Evolutionary conservation across 1,140 invertebrate genomes (phyloP).

Genomic region (Aleiodes sp.): DNA sequence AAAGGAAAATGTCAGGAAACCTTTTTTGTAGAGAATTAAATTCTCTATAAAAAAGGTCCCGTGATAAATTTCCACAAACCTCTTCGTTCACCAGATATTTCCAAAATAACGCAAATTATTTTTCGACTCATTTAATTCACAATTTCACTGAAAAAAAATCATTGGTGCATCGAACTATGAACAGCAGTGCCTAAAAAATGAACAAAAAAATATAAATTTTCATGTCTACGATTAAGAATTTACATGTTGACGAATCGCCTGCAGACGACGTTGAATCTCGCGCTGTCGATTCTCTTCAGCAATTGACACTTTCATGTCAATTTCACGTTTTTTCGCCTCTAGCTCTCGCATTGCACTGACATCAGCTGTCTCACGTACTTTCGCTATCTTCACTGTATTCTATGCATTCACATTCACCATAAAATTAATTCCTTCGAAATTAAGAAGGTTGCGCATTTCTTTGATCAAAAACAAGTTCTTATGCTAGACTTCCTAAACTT

Average conservation of each 20-base stretch:
- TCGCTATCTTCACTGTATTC: constrained; percentile 75
- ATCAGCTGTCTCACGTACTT: constrained; percentile 73
- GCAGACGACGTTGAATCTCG: constrained; percentile 82
- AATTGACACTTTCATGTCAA: constrained; percentile 66
- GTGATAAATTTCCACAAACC: too few species aligned
- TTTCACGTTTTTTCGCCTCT: constrained; percentile 70
- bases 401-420: constrained; percentile 52
- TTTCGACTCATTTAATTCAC: too few species aligned
- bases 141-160: too few species aligned
- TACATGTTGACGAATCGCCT: constrained; percentile 79
- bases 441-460: too few species aligned
- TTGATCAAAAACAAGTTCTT: too few species aligned
- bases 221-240: constrained; percentile 31
- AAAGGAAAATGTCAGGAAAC: too few species aligned
- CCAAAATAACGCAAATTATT: too few species aligned
- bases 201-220: constrained; percentile 19
- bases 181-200: neutral
- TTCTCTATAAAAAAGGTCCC: too few species aligned
- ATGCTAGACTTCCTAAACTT: too few species aligned
- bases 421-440: constrained; percentile 17
- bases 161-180: too few species aligned
- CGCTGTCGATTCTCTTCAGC: constrained; percentile 82
- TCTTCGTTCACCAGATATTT: too few species aligned
- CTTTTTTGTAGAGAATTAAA: too few species aligned
- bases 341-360: constrained; percentile 74